Conservation (phyloP, 2,797 vertebrate species). For the Cossypha caffra region DNA sequence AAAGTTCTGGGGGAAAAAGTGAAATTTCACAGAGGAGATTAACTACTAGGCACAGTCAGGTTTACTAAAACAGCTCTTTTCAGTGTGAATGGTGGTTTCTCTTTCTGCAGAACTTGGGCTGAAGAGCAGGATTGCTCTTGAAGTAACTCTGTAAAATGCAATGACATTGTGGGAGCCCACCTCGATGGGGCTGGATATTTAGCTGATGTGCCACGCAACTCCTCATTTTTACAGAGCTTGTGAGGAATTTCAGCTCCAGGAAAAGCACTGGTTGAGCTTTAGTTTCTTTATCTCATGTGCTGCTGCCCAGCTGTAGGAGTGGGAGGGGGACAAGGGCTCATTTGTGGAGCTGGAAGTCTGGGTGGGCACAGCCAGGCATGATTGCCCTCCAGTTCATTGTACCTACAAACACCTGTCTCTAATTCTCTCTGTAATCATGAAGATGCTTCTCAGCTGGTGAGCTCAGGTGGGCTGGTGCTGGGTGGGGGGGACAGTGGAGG, state of each 20-base stretch:
- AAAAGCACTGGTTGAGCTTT: not conserved
- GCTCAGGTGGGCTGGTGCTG: not conserved
- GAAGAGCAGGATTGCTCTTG: not conserved
- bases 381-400: accelerated
- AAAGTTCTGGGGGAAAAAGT: not conserved
- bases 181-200: accelerated
- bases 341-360: not conserved
- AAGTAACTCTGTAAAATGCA: not conserved
- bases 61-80: not conserved
- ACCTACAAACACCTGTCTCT: not conserved
- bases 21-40: not conserved
- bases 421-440: not conserved
- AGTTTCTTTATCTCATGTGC: not conserved
- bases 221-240: not conserved
- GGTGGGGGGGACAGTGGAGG: accelerated
- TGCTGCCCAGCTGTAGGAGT: not conserved
- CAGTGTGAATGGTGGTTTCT: not conserved
- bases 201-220: not conserved
- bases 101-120: not conserved
- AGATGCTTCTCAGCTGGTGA: not conserved
- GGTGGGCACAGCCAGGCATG: accelerated
- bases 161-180: not conserved
- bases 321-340: not conserved
- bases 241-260: not conserved
- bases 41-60: not conserved